A percentile compares a stretch with the other conserved stretches of the same genome.
These are phyloP conservation scores for Nipponacmea schrenckii DNA, from an alignment of 2,888 invertebrate genomes.

Conservation along the genomic window DNA sequence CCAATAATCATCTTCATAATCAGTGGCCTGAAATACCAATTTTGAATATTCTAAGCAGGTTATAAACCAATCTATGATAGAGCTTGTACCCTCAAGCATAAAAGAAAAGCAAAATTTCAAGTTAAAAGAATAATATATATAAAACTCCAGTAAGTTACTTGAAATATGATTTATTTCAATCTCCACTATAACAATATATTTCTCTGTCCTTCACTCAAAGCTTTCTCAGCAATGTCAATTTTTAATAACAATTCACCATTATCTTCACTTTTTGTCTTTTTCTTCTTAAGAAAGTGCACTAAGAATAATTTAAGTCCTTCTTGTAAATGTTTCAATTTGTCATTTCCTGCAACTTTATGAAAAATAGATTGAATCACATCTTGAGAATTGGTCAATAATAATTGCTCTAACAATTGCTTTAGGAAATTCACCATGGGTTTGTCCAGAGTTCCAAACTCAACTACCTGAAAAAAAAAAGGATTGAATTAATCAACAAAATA, in stretches of 20 bases:
- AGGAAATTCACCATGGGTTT: slow-evolving; percentile 82
- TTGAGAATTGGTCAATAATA: slow-evolving; percentile 77
- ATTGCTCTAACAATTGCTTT: slow-evolving; percentile 79
- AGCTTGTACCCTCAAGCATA: too few relatives aligned
- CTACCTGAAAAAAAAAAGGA: slow-evolving; percentile 73
- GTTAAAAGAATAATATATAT: too few relatives aligned
- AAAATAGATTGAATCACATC: slow-evolving; percentile 76
- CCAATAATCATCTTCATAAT: too few relatives aligned
- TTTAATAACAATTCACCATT: slow-evolving; percentile 34
- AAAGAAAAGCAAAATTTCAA: too few relatives aligned
- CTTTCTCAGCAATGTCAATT: slow-evolving; percentile 45
- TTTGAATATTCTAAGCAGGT: too few relatives aligned
- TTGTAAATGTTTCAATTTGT: slow-evolving; percentile 79
- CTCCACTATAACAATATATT: slow-evolving; percentile 31
- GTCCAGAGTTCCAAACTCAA: slow-evolving; percentile 87
- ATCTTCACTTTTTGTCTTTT: slow-evolving; percentile 32
- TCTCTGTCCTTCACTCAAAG: slow-evolving; percentile 32
- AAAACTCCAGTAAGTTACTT: too few relatives aligned
- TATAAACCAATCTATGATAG: too few relatives aligned
- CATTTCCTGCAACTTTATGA: slow-evolving; percentile 77
- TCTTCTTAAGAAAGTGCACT: slow-evolving; percentile 82
- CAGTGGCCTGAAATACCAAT: too few relatives aligned
- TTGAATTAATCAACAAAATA: too few relatives aligned
- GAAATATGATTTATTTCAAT: too few relatives aligned
- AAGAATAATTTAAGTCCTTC: slow-evolving; percentile 87